Evolutionary conservation across 2,113 vertebrate genomes (phyloP), one percentile per base, ranked within the genome.

Genomic region (Morone chrysops): DNA sequence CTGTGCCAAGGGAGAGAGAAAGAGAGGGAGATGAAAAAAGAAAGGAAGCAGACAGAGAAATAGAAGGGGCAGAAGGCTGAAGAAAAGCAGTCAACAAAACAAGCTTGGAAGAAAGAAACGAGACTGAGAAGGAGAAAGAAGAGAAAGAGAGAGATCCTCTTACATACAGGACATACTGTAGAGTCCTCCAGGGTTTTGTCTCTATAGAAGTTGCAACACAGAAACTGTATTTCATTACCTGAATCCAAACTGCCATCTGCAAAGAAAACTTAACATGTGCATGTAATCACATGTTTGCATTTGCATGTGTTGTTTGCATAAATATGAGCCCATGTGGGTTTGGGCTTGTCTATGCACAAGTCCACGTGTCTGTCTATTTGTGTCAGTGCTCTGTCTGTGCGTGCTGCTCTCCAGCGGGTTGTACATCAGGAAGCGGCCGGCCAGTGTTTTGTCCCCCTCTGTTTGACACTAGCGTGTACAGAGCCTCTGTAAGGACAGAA

Each of bases 71-170:
- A 90, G 77, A 70, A 82, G 88, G 82, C 85, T 90, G 78, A 75
- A 91, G 84, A 89, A 87, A 93, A 88, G 87, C 69, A 90, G 83
- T 85, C 86, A 86, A 90, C 86, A 91, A 91, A 90, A 92, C 70
- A 86, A 77, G 74, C 75, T 81, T 77, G 78, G 80, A 54, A 67
- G 38, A 80, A 47, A 83, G 69, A 82, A 82, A 75, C 47, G 36
- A 70, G 63, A 2, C 78, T 75, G 54, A 74, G 67, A 81, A 47
- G 53, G 77, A 75, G 63, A 88, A 86, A 68, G 71, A 51, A 38
- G 77, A 81, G 66, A 88, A 84, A 70, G 74, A 65, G 51, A 59
- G 51, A 69, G 86, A 92, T 93, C 87, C 60, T 89, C 80, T 93
- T 93, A 91, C 93, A 87, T 68, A 47, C 81, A 87, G 65, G 66